These are phyloP conservation scores for Pseudomugil tenellus DNA, from an alignment of 2,797 vertebrate genomes.

Conservation along the genomic window DNA sequence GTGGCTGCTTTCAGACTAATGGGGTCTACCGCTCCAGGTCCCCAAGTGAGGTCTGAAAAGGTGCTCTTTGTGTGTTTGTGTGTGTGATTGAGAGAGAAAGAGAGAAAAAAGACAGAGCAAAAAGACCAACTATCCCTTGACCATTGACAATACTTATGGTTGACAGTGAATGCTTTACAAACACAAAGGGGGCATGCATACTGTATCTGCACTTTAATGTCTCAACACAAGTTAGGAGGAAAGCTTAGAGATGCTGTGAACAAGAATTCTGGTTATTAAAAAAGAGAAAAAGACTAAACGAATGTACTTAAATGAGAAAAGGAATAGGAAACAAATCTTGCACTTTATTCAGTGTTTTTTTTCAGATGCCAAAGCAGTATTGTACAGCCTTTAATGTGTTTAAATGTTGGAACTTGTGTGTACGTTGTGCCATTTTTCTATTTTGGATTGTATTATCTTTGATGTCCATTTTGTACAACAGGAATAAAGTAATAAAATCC, in stretches of 20 bases:
- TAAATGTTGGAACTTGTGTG: constrained; percentile 76
- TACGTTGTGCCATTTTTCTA: constrained; percentile 85
- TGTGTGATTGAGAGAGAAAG: neutral
- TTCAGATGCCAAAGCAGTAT: constrained; percentile 94
- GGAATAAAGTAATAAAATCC: constrained; percentile 67
- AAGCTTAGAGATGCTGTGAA: constrained; percentile 78
- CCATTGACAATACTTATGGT: constrained; percentile 79
- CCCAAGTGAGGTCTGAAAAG: constrained; percentile 92
- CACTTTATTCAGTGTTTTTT: constrained; percentile 91
- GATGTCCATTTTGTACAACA: constrained; percentile 81
- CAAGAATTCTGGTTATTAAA: constrained; percentile 75
- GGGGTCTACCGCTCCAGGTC: constrained; percentile 92
- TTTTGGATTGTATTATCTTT: constrained; percentile 82
- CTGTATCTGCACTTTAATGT: constrained; percentile 90
- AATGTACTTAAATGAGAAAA: constrained; percentile 82
- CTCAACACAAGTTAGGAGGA: constrained; percentile 70
- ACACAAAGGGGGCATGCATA: constrained; percentile 65
- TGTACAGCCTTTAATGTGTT: constrained; percentile 80
- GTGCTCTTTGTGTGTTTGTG: constrained; percentile 26
- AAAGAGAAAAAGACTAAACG: constrained; percentile 61
- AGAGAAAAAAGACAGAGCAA: constrained; percentile 33
- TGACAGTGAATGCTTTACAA: constrained; percentile 78
- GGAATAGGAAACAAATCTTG: constrained; percentile 77
- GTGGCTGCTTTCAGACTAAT: constrained; percentile 92
- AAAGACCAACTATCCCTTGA: constrained; percentile 55